A percentile compares a stretch with the other conserved stretches of the same genome.
Evolutionary conservation across 2,113 vertebrate genomes (phyloP).

Genomic region (Monarcha castaneiventris): DNA sequence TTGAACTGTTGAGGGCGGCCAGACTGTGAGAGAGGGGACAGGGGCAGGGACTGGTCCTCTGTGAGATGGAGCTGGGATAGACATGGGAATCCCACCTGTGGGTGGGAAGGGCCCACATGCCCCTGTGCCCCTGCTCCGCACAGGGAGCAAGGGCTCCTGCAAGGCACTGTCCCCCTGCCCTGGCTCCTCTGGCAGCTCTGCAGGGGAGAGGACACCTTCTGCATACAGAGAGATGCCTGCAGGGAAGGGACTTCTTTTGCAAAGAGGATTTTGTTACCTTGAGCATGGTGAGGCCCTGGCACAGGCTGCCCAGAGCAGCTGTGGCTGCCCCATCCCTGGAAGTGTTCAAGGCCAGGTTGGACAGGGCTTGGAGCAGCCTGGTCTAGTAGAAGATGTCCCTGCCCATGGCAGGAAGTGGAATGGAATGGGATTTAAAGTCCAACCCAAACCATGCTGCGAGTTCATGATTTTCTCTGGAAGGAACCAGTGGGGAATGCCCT

Average conservation of each 20-base stretch:
- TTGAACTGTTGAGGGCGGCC: neutral
- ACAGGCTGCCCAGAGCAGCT: neutral
- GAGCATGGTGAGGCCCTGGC: neutral
- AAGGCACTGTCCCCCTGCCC: neutral
- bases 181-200: neutral
- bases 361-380: neutral
- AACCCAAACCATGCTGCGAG: neutral
- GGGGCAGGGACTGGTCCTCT: neutral
- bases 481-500: neutral
- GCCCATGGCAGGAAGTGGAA: neutral
- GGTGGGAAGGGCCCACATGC: neutral
- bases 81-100: fast-evolving
- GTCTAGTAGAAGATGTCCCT: neutral
- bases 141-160: neutral
- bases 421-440: neutral
- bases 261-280: neutral
- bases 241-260: neutral
- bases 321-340: neutral
- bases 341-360: neutral
- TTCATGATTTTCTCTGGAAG: neutral
- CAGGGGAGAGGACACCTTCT: neutral
- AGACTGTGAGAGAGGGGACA: neutral
- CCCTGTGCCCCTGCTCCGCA: neutral
- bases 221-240: neutral
- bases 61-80: neutral